Evolutionary conservation across 2,888 invertebrate species (phyloP).

Genomic region (Ditula angustiorana): DNA sequence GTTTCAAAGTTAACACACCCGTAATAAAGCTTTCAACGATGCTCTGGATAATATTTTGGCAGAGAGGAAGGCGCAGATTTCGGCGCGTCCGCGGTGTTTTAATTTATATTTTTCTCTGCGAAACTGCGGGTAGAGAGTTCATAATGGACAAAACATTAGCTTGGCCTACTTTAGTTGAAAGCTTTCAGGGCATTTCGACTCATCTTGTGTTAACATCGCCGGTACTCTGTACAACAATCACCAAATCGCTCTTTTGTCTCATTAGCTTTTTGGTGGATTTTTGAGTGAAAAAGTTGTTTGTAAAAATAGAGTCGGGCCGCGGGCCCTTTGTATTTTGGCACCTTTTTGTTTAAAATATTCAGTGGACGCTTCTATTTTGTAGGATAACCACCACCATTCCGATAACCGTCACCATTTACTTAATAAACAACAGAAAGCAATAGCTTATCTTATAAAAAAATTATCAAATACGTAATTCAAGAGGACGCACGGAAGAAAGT

Average conservation of each 20-base stretch:
- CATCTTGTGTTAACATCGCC: slow-evolving; percentile 61
- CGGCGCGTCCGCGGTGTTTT: slow-evolving; percentile 51
- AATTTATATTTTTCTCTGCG: slow-evolving; percentile 70
- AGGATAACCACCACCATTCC: not conserved
- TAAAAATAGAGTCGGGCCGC: slow-evolving; percentile 6
- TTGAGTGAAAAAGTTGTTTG: slow-evolving; percentile 30
- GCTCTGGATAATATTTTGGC: slow-evolving; percentile 21
- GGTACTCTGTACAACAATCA: slow-evolving; percentile 34
- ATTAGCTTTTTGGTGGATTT: slow-evolving; percentile 38
- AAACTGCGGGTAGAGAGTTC: slow-evolving; percentile 59
- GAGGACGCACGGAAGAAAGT: slow-evolving; percentile 14
- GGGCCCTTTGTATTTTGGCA: not conserved
- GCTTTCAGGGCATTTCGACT: slow-evolving; percentile 75
- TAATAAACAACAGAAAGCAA: not conserved
- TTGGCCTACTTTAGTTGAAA: slow-evolving; percentile 72
- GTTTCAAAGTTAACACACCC: slow-evolving; percentile 4
- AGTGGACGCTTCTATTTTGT: not conserved
- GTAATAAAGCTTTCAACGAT: slow-evolving; percentile 16
- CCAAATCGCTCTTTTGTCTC: slow-evolving; percentile 39
- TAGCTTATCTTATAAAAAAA: not conserved
- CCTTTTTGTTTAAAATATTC: slow-evolving; percentile 9
- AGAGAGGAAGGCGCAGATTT: slow-evolving; percentile 15
- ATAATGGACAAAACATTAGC: slow-evolving; percentile 82
- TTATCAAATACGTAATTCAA: slow-evolving; percentile 4
- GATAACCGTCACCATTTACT: not conserved